Base-by-base conservation (phyloP, 1,140 invertebrate species). In the Solenopsis invicta region DNA sequence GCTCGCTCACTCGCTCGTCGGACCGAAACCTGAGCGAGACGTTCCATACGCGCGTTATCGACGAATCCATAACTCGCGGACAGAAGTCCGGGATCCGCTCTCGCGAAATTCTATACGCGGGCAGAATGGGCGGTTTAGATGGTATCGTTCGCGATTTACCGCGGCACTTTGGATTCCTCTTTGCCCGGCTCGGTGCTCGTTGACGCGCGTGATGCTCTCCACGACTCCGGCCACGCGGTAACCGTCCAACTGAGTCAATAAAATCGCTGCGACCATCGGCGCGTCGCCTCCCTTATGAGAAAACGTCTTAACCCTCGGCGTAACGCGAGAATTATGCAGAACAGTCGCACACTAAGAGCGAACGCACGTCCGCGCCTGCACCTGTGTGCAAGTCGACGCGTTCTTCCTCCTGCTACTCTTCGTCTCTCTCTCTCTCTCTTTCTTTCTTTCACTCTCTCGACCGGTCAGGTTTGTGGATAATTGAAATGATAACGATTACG, bases 401-500 rank as follows among this genome's bases (percentile, higher is more conserved):
- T 24, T 66, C 29, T 66, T 18, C 16, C 62, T 21, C 48, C 21
- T 24, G 9, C 18, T n/a, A n/a, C n/a, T n/a, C n/a, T n/a, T n/a
- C n/a, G n/a, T n/a, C n/a, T n/a, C n/a, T n/a, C 6, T 12, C 64
- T 18, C 18, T 4, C 29, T 56, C 0, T 45, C 45, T 45, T 37
- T 50, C 64, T 48, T 56, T 37, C 18, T 48, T n/a, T 50, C 61
- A 45, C 16, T 29, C 13, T 10, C 66, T 24, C 8, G 59, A 24
- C 41, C 18, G 67, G 24, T 34, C 24, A 29, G 10, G 21, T 72
- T 9, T 4, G n/a, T 56, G 69, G 77, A 74, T 87, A 87, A 89
- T 89, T 78, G 72, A 85, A 85, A 89, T 48, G 78, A 88, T 87
- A 90, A 88, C 86, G 77, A 89, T 87, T 85, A 81, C 90, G 78